Conservation (phyloP, 1,140 invertebrate species). For the Formica exsecta region DNA sequence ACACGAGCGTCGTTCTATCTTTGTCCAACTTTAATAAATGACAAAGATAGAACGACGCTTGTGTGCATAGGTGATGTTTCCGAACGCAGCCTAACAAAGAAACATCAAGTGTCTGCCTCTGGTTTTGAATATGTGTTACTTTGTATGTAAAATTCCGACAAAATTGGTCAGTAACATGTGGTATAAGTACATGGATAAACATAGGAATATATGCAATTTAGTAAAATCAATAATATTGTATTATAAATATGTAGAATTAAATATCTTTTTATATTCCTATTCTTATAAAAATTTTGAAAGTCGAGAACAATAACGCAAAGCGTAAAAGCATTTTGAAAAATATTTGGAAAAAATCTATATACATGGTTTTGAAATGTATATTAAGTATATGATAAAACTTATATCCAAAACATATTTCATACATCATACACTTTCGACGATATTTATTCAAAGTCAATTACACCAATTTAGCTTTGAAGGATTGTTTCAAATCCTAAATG, state of each 20-base stretch:
- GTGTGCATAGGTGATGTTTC: too few relatives aligned
- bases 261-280: not conserved
- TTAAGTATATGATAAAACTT: not conserved
- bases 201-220: not conserved
- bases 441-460: not conserved
- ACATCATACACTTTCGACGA: not conserved
- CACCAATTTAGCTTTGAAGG: not conserved
- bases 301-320: not conserved
- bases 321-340: not conserved
- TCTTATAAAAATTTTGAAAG: not conserved
- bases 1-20: too few relatives aligned
- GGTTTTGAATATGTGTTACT: not conserved
- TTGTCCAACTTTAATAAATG: too few relatives aligned
- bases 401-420: not conserved
- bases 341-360: not conserved
- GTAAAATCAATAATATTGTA: not conserved
- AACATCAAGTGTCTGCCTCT: too few relatives aligned
- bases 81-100: too few relatives aligned
- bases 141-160: not conserved
- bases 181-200: not conserved
- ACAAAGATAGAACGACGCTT: too few relatives aligned
- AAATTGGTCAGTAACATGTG: not conserved
- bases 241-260: not conserved
- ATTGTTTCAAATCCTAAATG: not conserved
- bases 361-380: not conserved